Percentiles rank a stretch among this genome's conserved stretches.
Conservation (phyloP, 2,888 invertebrate genomes). For the Seladonia tumulorum region DNA sequence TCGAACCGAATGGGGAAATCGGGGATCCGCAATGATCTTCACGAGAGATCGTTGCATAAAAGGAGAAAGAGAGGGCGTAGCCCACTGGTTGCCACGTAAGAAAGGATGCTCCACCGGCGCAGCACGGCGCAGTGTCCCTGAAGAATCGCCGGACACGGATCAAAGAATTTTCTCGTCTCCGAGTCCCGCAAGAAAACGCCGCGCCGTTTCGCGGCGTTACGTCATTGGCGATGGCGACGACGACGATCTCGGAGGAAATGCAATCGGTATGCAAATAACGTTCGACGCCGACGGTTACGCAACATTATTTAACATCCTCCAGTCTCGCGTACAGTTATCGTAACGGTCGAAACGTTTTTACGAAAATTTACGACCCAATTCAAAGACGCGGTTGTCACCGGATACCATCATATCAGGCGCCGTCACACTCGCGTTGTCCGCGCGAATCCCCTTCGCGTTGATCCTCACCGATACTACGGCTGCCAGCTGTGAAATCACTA, state of each 20-base stretch:
- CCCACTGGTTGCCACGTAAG: not conserved
- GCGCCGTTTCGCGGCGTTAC: slow-evolving; percentile 33
- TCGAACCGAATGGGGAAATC: slow-evolving; percentile 46
- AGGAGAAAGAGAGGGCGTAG: slow-evolving; percentile 12
- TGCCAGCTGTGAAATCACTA: not conserved
- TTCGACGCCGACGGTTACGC: slow-evolving; percentile 31
- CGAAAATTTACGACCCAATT: slow-evolving; percentile 32
- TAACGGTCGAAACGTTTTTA: slow-evolving; percentile 21
- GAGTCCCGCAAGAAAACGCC: slow-evolving; percentile 13
- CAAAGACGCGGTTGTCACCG: slow-evolving; percentile 2
- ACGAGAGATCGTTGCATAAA: slow-evolving; percentile 39
- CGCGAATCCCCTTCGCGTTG: not conserved
- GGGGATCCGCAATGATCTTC: slow-evolving; percentile 32
- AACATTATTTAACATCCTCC: slow-evolving; percentile 36
- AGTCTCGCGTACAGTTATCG: slow-evolving; percentile 44
- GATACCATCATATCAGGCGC: not conserved
- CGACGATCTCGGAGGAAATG: slow-evolving; percentile 38
- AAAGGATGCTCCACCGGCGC: not conserved
- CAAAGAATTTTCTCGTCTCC: slow-evolving; percentile 11
- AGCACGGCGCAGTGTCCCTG: not conserved
- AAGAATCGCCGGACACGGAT: not conserved
- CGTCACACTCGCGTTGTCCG: not conserved
- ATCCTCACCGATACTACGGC: not conserved
- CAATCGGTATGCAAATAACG: slow-evolving; percentile 58
- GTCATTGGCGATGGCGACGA: slow-evolving; percentile 37